Percentiles rank a stretch among this genome's conserved stretches.
Evolutionary conservation across 2,888 invertebrate genomes (phyloP).

Genomic region (Norana najaformis): DNA sequence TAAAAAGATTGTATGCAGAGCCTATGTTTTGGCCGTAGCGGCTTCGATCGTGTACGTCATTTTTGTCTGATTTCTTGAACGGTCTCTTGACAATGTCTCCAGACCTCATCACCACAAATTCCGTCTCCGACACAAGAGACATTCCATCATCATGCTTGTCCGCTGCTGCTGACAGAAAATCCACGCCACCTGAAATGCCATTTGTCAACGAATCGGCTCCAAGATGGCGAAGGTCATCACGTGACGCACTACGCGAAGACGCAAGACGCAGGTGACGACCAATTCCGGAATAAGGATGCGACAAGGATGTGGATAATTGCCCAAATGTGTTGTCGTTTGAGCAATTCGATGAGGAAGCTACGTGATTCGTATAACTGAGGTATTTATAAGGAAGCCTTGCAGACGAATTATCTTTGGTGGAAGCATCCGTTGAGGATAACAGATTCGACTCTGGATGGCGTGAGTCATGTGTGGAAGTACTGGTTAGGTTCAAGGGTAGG

Average conservation of each 20-base stretch:
- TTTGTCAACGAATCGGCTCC: not conserved
- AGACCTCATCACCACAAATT: slow-evolving; percentile 17
- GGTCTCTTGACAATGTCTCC: not conserved
- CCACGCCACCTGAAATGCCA: not conserved
- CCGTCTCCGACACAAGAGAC: not conserved
- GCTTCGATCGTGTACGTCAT: not conserved
- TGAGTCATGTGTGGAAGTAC: not conserved
- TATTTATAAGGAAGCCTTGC: not conserved
- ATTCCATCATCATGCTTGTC: slow-evolving; percentile 1
- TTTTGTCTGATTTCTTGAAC: not conserved
- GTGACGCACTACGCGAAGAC: not conserved
- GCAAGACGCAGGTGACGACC: not conserved
- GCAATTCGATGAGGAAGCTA: not conserved
- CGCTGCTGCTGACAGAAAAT: not conserved
- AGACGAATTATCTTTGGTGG: not conserved
- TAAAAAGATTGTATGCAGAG: not conserved
- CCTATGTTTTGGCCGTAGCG: not conserved
- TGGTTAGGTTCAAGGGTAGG: not conserved
- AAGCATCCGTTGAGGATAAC: not conserved
- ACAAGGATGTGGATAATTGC: not conserved
- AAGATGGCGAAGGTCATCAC: not conserved
- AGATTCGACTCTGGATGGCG: not conserved
- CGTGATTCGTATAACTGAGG: not conserved
- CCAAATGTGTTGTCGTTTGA: not conserved
- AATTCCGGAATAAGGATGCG: not conserved